These are phyloP conservation scores for Nephrotoma guestfalica DNA, from an alignment of 2,888 invertebrate species.

Conservation along the genomic window DNA sequence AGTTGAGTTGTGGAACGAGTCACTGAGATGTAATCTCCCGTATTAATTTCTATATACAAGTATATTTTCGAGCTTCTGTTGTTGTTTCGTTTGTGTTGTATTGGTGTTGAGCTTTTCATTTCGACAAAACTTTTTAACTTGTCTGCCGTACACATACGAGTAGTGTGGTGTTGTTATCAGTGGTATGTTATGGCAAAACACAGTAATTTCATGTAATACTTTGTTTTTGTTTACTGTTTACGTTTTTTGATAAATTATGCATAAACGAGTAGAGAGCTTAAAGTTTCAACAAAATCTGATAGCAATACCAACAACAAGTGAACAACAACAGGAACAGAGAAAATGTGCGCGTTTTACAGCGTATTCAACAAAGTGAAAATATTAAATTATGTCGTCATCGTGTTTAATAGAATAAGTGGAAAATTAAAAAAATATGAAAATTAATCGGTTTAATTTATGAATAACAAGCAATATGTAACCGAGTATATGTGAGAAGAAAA, in stretches of 20 bases:
- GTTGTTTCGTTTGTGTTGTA: too few relatives aligned
- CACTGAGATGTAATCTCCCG: too few relatives aligned
- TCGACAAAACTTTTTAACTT: too few relatives aligned
- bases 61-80: too few relatives aligned
- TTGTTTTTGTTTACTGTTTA: neutral
- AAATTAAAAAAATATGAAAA: neutral
- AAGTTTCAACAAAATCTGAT: neutral
- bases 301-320: neutral
- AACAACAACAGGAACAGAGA: neutral
- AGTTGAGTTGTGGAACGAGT: too few relatives aligned
- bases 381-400: neutral
- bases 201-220: too few relatives aligned
- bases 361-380: neutral
- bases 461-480: neutral
- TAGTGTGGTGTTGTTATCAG: too few relatives aligned
- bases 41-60: too few relatives aligned
- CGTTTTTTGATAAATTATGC: neutral
- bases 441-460: neutral
- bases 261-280: neutral
- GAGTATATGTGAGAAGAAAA: neutral
- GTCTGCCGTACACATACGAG: too few relatives aligned
- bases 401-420: neutral
- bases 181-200: too few relatives aligned
- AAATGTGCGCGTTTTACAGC: neutral
- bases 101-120: too few relatives aligned